Evolutionary conservation across 1,140 invertebrate species (phyloP).

Genomic region (Drosophila melanogaster): DNA sequence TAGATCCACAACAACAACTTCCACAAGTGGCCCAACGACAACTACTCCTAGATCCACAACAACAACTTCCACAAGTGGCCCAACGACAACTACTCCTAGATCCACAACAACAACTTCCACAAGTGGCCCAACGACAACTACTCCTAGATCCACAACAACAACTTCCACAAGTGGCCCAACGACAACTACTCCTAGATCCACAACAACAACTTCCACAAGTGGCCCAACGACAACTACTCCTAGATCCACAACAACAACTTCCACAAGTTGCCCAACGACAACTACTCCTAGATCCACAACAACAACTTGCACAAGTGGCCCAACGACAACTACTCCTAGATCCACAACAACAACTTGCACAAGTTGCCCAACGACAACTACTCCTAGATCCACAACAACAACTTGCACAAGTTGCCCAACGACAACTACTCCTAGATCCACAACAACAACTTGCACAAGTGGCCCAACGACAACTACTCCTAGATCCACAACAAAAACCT

Average conservation of each 20-base stretch:
- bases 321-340: not conserved
- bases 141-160: not conserved
- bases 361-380: not conserved
- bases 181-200: not conserved
- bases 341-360: not conserved
- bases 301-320: not conserved
- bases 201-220: not conserved
- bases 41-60: not conserved
- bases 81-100: too few relatives aligned
- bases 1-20: not conserved
- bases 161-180: not conserved
- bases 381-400: not conserved
- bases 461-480: not conserved
- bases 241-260: not conserved
- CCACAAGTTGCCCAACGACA: not conserved
- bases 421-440: not conserved
- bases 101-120: not conserved
- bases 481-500: not conserved
- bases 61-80: not conserved
- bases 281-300: not conserved
- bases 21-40: not conserved
- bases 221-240: not conserved
- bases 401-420: not conserved
- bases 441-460: not conserved
- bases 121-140: not conserved